A percentile compares a stretch with the other conserved stretches of the same genome.
These are phyloP conservation scores for Porites divaricata DNA, from an alignment of 92 coral and sea anemone species.

Conservation along the genomic window DNA sequence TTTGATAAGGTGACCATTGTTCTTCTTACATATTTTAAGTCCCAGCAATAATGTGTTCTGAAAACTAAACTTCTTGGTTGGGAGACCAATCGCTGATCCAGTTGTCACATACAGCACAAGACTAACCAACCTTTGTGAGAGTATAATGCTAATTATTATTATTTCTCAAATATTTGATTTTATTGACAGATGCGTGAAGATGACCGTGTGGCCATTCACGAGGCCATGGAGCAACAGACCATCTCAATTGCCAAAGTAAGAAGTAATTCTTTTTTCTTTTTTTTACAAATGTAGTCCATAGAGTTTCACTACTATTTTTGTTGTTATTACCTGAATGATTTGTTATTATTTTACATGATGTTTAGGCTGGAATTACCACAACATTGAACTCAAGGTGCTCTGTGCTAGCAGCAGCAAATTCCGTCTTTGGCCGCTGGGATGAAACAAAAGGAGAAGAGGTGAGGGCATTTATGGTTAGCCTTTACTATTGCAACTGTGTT, in stretches of 20 bases:
- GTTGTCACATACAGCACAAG: too few relatives aligned
- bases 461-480: background rate
- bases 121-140: too few relatives aligned
- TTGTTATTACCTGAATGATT: background rate
- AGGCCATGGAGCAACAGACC: conserved; percentile 99
- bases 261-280: too few relatives aligned
- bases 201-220: conserved; percentile 99
- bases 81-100: too few relatives aligned
- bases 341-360: background rate
- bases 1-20: conserved; percentile 87
- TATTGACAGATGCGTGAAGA: conserved; percentile 91
- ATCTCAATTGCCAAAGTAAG: conserved; percentile 95
- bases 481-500: background rate
- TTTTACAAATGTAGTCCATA: background rate
- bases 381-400: conserved; percentile 97
- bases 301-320: background rate
- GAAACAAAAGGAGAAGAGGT: conserved; percentile 98
- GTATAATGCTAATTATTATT: too few relatives aligned
- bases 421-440: conserved; percentile 99
- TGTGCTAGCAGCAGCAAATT: conserved; percentile 98
- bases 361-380: conserved; percentile 97
- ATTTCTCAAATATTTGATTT: too few relatives aligned
- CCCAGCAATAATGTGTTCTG: background rate
- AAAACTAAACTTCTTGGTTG: too few relatives aligned
- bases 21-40: background rate